These are phyloP conservation scores for Ceyx cyanopectus DNA, from an alignment of 2,113 vertebrate species.

Conservation along the genomic window DNA sequence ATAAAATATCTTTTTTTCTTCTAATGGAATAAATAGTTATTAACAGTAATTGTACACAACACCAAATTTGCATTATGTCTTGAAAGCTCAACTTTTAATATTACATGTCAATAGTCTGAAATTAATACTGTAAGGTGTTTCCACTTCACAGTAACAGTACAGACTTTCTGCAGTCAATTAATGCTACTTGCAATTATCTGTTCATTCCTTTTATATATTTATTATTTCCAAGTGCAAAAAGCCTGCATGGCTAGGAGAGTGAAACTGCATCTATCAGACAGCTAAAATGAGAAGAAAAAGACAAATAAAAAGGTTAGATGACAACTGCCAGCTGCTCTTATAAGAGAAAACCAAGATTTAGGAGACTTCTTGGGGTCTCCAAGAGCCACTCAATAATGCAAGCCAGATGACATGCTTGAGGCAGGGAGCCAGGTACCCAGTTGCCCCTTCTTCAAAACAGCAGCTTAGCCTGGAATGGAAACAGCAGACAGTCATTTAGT, in stretches of 20 bases:
- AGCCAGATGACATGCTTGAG: not conserved
- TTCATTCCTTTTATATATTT: not conserved
- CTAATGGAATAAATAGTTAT: not conserved
- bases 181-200: not conserved
- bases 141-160: not conserved
- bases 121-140: not conserved
- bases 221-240: not conserved
- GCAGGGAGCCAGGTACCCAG: not conserved
- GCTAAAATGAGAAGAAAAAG: not conserved
- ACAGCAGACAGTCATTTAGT: not conserved
- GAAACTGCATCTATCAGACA: not conserved
- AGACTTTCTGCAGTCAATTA: not conserved
- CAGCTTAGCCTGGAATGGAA: not conserved
- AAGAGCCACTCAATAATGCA: not conserved
- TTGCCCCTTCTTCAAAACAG: fast-evolving
- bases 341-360: not conserved
- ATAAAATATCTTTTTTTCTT: not conserved
- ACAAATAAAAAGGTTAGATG: not conserved
- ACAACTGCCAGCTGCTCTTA: not conserved
- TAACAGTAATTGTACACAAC: not conserved
- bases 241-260: not conserved
- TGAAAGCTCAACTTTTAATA: not conserved
- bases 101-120: not conserved
- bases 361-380: not conserved
- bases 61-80: not conserved